Conservation (phyloP, 2,797 vertebrate species). For the Loris lydekkerianus region DNA sequence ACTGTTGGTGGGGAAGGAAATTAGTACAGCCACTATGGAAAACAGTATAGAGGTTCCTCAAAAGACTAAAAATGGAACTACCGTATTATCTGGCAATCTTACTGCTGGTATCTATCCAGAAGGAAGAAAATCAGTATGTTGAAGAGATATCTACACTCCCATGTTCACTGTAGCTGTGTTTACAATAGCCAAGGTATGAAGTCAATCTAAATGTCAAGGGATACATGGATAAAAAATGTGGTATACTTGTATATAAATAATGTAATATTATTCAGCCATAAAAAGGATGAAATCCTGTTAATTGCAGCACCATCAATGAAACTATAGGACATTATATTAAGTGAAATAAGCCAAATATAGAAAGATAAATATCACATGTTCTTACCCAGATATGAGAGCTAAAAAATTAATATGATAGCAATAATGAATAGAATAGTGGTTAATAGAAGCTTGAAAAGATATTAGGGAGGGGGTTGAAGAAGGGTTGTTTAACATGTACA, state of each 20-base stretch:
- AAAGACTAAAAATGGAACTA: not conserved
- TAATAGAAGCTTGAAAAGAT: not conserved
- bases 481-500: not conserved
- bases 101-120: not conserved
- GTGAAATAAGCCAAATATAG: not conserved
- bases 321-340: not conserved
- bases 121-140: not conserved
- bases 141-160: not conserved
- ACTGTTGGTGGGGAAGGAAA: not conserved
- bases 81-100: not conserved
- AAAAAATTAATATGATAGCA: not conserved
- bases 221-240: not conserved
- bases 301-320: not conserved
- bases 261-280: not conserved
- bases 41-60: not conserved
- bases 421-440: not conserved
- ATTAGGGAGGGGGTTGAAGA: not conserved
- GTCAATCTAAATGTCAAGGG: not conserved
- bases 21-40: not conserved
- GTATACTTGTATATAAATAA: not conserved
- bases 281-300: not conserved
- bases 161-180: not conserved
- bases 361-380: not conserved
- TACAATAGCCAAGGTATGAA: not conserved
- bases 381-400: not conserved